Evolutionary conservation across 2,113 vertebrate species (phyloP).

Genomic region (Calyptommatus sinebrachiatus): DNA sequence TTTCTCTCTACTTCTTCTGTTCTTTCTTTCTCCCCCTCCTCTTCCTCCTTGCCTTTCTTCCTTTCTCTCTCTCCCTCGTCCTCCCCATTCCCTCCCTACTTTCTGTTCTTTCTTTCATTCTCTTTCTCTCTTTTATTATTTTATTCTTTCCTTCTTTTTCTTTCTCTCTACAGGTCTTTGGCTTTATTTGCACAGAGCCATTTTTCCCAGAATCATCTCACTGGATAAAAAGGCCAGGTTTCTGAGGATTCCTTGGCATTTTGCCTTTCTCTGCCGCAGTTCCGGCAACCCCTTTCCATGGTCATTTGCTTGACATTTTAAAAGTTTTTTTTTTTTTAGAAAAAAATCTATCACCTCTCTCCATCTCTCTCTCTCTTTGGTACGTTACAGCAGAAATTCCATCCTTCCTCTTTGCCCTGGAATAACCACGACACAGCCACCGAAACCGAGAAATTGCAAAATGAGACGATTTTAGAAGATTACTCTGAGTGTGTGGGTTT

Average conservation of each 20-base stretch:
- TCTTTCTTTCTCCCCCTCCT: too few species aligned
- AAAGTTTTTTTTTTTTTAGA: background rate
- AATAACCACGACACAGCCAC: slow-evolving; percentile 52
- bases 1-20: too few species aligned
- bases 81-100: background rate
- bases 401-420: slow-evolving; percentile 32
- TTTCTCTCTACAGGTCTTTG: slow-evolving; percentile 6
- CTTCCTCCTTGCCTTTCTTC: too few species aligned
- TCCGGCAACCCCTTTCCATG: slow-evolving; percentile 5
- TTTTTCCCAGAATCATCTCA: slow-evolving; percentile 25
- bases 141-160: background rate
- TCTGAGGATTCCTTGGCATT: background rate
- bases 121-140: background rate
- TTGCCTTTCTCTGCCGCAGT: slow-evolving; percentile 7
- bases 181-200: slow-evolving; percentile 22
- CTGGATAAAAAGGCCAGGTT: slow-evolving; percentile 40
- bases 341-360: background rate
- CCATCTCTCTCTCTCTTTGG: slow-evolving; percentile 2
- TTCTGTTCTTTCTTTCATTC: background rate
- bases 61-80: background rate
- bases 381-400: slow-evolving; percentile 16
- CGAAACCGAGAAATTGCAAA: slow-evolving; percentile 57
- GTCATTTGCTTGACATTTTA: slow-evolving; percentile 28
- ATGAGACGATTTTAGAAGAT: slow-evolving; percentile 64
- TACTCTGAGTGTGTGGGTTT: slow-evolving; percentile 1